Percentiles rank a stretch among this genome's conserved stretches.
Conservation (phyloP, 2,113 vertebrate species). For the Menidia beryllina region DNA sequence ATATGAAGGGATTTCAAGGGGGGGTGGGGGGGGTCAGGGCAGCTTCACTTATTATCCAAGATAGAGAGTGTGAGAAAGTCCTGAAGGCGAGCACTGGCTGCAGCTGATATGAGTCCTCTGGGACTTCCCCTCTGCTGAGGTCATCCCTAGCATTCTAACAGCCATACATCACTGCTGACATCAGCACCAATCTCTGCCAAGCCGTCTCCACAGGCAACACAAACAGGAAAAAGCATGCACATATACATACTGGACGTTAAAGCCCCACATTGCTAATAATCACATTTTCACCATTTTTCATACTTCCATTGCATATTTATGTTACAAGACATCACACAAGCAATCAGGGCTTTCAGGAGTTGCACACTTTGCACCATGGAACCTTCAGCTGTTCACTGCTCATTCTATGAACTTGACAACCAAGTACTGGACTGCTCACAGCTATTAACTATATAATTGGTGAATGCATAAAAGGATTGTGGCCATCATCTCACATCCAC, state of each 20-base stretch:
- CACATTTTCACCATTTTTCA: too few species aligned
- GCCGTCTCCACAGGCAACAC: conserved; percentile 49
- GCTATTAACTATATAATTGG: too few species aligned
- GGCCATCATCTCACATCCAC: too few species aligned
- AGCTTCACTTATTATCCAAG: conserved; percentile 20
- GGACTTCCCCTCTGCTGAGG: conserved; percentile 63
- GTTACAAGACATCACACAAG: too few species aligned
- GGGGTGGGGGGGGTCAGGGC: background rate
- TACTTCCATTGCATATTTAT: too few species aligned
- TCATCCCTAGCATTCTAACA: conserved; percentile 57
- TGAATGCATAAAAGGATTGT: too few species aligned
- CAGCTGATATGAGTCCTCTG: conserved; percentile 59
- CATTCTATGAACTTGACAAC: too few species aligned
- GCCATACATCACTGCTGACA: conserved; percentile 73
- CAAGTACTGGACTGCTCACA: too few species aligned
- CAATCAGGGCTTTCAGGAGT: too few species aligned
- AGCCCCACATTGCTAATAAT: too few species aligned
- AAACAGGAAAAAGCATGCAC: conserved; percentile 50
- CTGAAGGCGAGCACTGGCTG: conserved; percentile 39
- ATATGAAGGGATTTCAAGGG: background rate
- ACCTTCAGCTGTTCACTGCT: too few species aligned
- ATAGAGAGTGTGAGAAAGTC: conserved; percentile 71
- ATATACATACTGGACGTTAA: background rate
- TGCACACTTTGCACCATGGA: too few species aligned
- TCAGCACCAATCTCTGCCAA: conserved; percentile 44